Conservation (phyloP, 2,113 vertebrate species). For the Trichomycterus rosablanca region DNA sequence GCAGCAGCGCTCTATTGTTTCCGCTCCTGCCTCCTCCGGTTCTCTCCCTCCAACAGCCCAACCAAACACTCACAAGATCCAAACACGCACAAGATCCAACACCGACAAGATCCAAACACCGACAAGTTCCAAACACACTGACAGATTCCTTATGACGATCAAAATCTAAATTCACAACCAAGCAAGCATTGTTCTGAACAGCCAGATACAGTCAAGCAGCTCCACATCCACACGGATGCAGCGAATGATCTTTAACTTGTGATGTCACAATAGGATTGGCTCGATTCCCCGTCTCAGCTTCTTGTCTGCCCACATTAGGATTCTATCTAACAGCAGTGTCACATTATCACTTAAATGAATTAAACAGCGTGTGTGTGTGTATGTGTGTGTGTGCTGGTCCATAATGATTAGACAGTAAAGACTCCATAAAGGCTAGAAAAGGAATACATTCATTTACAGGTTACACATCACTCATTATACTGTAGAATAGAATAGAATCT, state of each 20-base stretch:
- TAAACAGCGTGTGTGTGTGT: no score
- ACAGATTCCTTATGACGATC: not conserved
- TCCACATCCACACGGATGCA: constrained; percentile 22
- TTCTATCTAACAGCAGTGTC: not conserved
- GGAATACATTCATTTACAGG: no score
- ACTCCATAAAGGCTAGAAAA: no score
- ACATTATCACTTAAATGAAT: not conserved
- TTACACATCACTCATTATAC: no score
- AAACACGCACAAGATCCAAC: not conserved
- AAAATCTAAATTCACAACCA: not conserved
- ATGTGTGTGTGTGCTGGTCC: no score
- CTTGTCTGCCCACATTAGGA: not conserved
- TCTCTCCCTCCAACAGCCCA: not conserved
- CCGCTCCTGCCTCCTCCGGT: constrained; percentile 29
- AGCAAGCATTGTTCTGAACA: not conserved
- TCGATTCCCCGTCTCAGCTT: not conserved
- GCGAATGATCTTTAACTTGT: constrained; percentile 20
- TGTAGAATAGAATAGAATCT: no score
- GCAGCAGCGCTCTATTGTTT: constrained; percentile 55
- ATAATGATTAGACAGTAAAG: no score
- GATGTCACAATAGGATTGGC: constrained; percentile 46
- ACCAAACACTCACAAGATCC: not conserved
- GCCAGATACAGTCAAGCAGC: not conserved
- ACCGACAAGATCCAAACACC: not conserved
- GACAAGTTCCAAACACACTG: not conserved